These are phyloP conservation scores for Clanis bilineata DNA, from an alignment of 2,888 invertebrate species.

Conservation along the genomic window DNA sequence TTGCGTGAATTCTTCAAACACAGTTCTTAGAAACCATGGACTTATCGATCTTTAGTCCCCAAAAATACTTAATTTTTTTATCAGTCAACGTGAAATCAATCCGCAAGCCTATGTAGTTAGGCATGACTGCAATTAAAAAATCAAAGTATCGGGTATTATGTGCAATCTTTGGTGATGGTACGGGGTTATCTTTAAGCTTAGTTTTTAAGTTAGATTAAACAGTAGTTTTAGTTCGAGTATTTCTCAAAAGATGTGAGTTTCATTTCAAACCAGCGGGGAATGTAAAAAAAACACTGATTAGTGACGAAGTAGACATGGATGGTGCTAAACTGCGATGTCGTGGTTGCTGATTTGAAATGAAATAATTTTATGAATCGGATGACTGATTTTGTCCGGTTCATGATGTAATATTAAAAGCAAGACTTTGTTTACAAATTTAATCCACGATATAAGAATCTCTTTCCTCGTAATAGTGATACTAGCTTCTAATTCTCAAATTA, in stretches of 20 bases:
- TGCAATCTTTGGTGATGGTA: slow-evolving; percentile 91
- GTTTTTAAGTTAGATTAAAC: slow-evolving; percentile 53
- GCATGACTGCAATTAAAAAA: slow-evolving; percentile 81
- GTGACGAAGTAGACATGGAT: slow-evolving; percentile 39
- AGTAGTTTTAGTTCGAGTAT: slow-evolving; percentile 53
- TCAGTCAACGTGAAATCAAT: slow-evolving; percentile 66
- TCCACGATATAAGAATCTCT: slow-evolving; percentile 72
- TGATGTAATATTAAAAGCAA: slow-evolving; percentile 43
- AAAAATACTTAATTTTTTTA: slow-evolving; percentile 78
- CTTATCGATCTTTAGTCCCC: slow-evolving; percentile 54
- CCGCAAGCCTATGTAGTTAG: slow-evolving; percentile 55
- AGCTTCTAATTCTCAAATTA: slow-evolving; percentile 78
- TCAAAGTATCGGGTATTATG: slow-evolving; percentile 91
- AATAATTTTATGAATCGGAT: slow-evolving; percentile 70
- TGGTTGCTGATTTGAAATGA: slow-evolving; percentile 75
- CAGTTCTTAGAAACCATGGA: slow-evolving; percentile 53
- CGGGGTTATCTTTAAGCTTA: slow-evolving; percentile 72
- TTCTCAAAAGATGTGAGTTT: slow-evolving; percentile 59
- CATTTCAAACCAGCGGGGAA: slow-evolving; percentile 73
- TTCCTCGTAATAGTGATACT: slow-evolving; percentile 81
- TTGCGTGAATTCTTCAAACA: slow-evolving; percentile 22
- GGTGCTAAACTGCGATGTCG: slow-evolving; percentile 58
- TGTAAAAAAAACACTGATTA: slow-evolving; percentile 38
- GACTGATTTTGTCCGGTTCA: slow-evolving; percentile 77
- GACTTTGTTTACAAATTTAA: slow-evolving; percentile 50